Evolutionary conservation across 2,888 invertebrate genomes (phyloP), one percentile per base, ranked within the genome.

Genomic region (Cantharis flavilabris): DNA sequence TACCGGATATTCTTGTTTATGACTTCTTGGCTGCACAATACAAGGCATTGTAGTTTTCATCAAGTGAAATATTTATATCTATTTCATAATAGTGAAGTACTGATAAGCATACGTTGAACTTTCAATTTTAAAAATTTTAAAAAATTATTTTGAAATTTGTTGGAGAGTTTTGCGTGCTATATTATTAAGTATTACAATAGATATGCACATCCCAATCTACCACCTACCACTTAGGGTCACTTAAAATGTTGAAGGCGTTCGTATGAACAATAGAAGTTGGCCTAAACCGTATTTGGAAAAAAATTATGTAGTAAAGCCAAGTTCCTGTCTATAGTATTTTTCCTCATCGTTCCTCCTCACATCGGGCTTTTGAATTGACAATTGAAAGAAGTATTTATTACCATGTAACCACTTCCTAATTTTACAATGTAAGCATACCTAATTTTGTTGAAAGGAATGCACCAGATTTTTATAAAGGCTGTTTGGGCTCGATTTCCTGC

Each of bases 1-100:
- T 64, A 77, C 77, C 77, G 77, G 77, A 77, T 77, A 73, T 73
- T 73, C 77, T 71, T 77, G 77, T 77, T 77, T 77, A 72, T 74
- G 26, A 64, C 65, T 70, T 33, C 20, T 70, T 70, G 49, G n/a
- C 30, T 18, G 13, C 33, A 70, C 70, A 70, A 70, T 70, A 70
- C 28, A 49, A 70, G 18, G 16, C 70, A 18, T 70, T 70, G 70
- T 70, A 18, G 70, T 33, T 70, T 49, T 30, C 69, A 69, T 14
- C 70, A 33, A 70, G 30, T 33, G 33, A 70, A 70, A 70, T 70
- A 33, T 70, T 70, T 70, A 33, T 33, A 18, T 33, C 67, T 30
- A 73, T 62, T 73, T 76, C 63, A 49, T 49, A 49, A 49, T 49
- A 49, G n/a, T n/a, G n/a, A 4, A 49, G 49, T 49, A 67, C 20